Conservation (phyloP, 1,140 invertebrate species). For the Drosophila obscura region DNA sequence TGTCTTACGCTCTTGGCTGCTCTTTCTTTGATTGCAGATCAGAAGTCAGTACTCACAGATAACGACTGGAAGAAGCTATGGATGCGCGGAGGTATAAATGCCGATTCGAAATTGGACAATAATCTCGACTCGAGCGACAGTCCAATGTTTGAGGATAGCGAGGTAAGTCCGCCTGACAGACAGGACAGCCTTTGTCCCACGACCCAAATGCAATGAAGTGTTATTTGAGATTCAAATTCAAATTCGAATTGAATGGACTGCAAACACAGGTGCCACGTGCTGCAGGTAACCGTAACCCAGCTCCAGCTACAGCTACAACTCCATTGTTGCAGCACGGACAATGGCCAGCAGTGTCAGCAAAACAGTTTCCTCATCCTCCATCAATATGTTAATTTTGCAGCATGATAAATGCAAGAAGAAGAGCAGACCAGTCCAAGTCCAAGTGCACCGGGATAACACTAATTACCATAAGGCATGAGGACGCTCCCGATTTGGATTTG, state of each 20-base stretch:
- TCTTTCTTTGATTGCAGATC: conserved; percentile 75
- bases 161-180: conserved; percentile 71
- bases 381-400: conserved; percentile 55
- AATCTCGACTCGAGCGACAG: conserved; percentile 83
- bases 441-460: conserved; percentile 39
- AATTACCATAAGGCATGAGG: conserved; percentile 54
- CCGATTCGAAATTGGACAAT: conserved; percentile 83
- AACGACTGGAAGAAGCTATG: conserved; percentile 84
- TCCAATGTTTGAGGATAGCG: conserved; percentile 83
- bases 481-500: conserved; percentile 18
- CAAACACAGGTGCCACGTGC: conserved; percentile 12
- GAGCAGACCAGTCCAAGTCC: neutral
- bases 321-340: conserved; percentile 10
- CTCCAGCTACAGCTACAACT: neutral
- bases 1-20: conserved; percentile 38
- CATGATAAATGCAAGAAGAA: conserved; percentile 8
- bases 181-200: conserved; percentile 8
- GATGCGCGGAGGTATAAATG: conserved; percentile 81
- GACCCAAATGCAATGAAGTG: conserved; percentile 46
- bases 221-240: conserved; percentile 26
- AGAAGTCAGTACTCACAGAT: conserved; percentile 84
- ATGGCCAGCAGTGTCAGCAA: conserved; percentile 1
- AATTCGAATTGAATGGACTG: conserved; percentile 67
- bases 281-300: neutral
- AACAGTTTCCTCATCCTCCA: conserved; percentile 5